A percentile compares a stretch with the other conserved stretches of the same genome.
Conservation (phyloP, 2,888 invertebrate species). For the Orgyia antiqua region DNA sequence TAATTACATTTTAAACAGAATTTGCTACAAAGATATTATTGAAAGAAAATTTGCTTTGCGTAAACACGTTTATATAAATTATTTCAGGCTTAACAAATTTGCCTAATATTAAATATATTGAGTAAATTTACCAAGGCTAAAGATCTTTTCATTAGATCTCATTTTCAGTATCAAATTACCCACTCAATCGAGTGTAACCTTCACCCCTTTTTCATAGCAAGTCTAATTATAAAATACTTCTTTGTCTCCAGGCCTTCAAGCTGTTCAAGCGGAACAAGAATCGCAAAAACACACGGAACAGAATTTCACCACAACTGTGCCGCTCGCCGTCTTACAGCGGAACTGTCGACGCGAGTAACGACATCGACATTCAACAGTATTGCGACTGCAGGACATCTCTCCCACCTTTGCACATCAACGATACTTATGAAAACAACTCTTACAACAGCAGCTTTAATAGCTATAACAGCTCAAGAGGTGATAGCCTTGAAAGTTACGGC, state of each 20-base stretch:
- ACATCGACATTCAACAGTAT: conserved; percentile 60
- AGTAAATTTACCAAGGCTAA: no score
- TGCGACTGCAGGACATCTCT: conserved; percentile 60
- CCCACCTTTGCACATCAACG: conserved; percentile 42
- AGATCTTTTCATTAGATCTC: no score
- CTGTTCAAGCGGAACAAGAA: conserved; percentile 60
- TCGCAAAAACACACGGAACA: conserved; percentile 53
- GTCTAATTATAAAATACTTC: conserved; percentile 1
- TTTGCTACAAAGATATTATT: no score
- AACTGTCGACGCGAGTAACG: conserved; percentile 61
- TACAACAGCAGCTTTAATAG: conserved; percentile 57
- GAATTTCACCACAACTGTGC: conserved; percentile 56
- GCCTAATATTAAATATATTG: no score
- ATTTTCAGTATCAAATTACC: neutral
- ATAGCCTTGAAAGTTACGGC: conserved; percentile 48
- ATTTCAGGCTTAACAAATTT: no score
- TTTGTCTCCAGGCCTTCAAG: conserved; percentile 62
- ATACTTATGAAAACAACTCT: conserved; percentile 48
- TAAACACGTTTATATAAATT: no score
- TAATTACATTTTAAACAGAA: no score
- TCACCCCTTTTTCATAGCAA: neutral
- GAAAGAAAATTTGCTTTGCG: no score
- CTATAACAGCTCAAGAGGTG: conserved; percentile 51
- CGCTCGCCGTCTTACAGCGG: conserved; percentile 63
- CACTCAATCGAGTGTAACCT: conserved; percentile 1